These are phyloP conservation scores for Gallirallus australis DNA, from an alignment of 2,797 vertebrate species.

Conservation along the genomic window DNA sequence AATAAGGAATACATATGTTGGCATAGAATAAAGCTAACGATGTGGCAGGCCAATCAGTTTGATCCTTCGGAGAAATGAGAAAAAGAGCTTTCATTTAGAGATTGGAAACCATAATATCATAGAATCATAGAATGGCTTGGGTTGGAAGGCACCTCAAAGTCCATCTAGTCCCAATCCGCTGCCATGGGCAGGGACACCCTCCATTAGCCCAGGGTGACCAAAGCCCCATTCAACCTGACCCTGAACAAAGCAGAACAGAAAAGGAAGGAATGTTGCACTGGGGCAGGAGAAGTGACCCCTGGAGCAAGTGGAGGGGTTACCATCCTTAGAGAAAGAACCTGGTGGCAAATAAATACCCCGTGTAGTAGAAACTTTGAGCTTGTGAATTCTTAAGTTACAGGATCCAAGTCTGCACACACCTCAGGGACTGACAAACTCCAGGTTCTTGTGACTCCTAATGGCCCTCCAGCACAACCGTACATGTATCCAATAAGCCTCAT, in stretches of 20 bases:
- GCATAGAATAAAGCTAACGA: neutral
- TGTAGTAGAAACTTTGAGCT: neutral
- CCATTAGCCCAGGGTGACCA: no score
- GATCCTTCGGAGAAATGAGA: neutral
- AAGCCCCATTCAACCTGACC: no score
- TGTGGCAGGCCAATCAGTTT: neutral
- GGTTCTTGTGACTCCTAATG: neutral
- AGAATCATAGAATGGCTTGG: no score
- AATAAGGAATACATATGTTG: neutral
- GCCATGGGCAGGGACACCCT: no score
- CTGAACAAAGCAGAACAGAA: neutral
- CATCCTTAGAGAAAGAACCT: neutral
- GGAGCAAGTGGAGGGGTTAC: neutral
- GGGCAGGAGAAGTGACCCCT: rapidly evolving
- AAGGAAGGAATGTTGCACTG: neutral
- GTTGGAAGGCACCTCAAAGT: no score
- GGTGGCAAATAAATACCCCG: neutral
- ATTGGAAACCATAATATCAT: no score
- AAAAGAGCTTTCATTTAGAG: neutral
- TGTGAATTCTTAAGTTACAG: neutral
- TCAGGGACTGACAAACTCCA: neutral
- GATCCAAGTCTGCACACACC: neutral
- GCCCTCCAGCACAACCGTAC: neutral
- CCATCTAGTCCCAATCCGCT: no score
- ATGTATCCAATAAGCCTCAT: neutral